Conservation (phyloP, 2,113 vertebrate species). For the Genyomyrus donnyi region DNA sequence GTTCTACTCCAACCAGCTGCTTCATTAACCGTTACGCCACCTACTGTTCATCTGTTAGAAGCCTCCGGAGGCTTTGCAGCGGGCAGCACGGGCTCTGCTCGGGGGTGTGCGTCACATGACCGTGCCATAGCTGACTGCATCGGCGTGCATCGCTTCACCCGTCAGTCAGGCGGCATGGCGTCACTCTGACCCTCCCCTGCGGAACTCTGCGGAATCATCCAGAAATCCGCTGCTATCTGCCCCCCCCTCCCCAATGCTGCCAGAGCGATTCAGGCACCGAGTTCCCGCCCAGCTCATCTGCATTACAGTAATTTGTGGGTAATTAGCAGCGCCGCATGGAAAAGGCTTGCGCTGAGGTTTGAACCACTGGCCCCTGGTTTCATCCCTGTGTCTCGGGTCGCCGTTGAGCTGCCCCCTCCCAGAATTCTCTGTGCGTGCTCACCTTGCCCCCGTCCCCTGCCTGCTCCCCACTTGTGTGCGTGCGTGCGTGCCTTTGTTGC, state of each 20-base stretch:
- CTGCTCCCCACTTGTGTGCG: not conserved
- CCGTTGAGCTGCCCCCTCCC: not conserved
- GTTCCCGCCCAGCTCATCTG: conserved; percentile 29
- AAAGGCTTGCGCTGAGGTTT: conserved; percentile 29
- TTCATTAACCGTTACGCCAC: not conserved
- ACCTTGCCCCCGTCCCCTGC: not conserved
- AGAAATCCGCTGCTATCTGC: not conserved
- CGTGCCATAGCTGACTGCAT: not conserved
- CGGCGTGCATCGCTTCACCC: not conserved
- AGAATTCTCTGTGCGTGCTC: not conserved
- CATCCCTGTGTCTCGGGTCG: not conserved
- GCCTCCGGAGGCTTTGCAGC: not conserved
- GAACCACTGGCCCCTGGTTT: conserved; percentile 29
- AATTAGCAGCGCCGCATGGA: conserved; percentile 39
- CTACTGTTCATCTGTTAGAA: not conserved
- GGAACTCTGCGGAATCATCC: not conserved
- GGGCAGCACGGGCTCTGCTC: not conserved
- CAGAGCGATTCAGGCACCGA: not conserved
- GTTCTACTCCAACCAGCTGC: not conserved
- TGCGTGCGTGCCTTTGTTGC: conserved; percentile 17
- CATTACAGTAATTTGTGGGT: conserved; percentile 51
- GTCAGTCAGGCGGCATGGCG: not conserved
- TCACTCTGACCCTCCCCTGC: not conserved
- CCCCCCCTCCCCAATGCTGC: not conserved
- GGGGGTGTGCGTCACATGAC: not conserved